Base-by-base conservation (phyloP, 1,140 invertebrate genomes). In the Drosophila nikananu region DNA sequence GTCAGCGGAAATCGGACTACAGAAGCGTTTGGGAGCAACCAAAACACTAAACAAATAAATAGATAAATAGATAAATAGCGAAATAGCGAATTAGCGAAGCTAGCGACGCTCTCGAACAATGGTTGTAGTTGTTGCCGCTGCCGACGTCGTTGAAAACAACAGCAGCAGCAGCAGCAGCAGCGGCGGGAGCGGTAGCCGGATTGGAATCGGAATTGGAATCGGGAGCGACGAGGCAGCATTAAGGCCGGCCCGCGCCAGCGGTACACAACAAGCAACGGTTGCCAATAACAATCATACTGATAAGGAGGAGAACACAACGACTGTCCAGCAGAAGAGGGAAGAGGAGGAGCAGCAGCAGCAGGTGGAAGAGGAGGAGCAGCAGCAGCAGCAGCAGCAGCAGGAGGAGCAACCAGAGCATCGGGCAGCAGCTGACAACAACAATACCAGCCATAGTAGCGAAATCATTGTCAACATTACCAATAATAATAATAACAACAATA, bases 1-100 rank as follows among this genome's bases (percentile, higher is more conserved):
- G 86, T 89, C 84, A 90, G 72, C 84, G 84, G 84, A 89, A 89
- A 87, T 84, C 55, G 74, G 60, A 80, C 54, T 49, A 39, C 39
- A 51, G 13, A 57, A 46, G 46, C 44, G 21, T 7, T 13, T 30
- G 23, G 13, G 9, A 48, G 21, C 42, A 70, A 19, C 23, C 2
- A 19, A 19, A 63, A 74, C 46, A 73, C 65, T 39, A 61, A 70
- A 79, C 59, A 76, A 63, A 81, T 44, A 42, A 17, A 17, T 9
- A 25, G 7, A 27, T 32, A 52, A n/a, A 51, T 27, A 30, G 25
- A 10, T 10, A 51, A 51, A 49, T 25, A 39, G 54, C 35, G 25
- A 30, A 75, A 77, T 67, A 73, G 71, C 62, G 60, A 42, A 61
- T 72, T 81, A 73, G 64, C 71, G 54, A 67, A 64, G 62, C 67